Percentiles rank a stretch among this genome's conserved stretches.
Conservation (phyloP, 2,113 vertebrate genomes). For the Menidia beryllina region DNA sequence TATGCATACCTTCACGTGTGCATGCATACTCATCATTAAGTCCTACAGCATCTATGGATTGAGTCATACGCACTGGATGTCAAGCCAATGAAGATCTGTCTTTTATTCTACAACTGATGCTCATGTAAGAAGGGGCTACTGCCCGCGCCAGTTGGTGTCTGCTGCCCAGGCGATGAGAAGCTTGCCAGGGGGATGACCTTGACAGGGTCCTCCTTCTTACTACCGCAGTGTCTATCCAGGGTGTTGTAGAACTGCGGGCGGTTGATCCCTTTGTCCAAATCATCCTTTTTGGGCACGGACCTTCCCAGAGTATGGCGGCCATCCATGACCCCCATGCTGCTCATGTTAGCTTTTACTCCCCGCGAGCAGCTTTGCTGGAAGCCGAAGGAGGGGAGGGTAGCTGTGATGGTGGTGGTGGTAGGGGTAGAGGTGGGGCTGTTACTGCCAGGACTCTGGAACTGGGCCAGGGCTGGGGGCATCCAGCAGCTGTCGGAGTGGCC, state of each 20-base stretch:
- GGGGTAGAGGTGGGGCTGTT: constrained; percentile 74
- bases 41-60: constrained; percentile 39
- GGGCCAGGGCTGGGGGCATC: constrained; percentile 93
- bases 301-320: constrained; percentile 88
- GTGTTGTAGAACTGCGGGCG: constrained; percentile 91
- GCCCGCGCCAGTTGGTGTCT: constrained; percentile 69
- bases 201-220: constrained; percentile 86
- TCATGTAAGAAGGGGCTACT: constrained; percentile 85
- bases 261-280: constrained; percentile 85
- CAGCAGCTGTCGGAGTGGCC: constrained; percentile 98
- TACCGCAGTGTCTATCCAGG: constrained; percentile 88
- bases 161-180: constrained; percentile 83
- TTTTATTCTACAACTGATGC: constrained; percentile 87
- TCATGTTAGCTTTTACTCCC: constrained; percentile 77
- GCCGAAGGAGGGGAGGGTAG: constrained; percentile 82
- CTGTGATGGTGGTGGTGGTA: constrained; percentile 74
- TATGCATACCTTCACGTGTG: constrained; percentile 46
- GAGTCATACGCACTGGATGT: constrained; percentile 45
- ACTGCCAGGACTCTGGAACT: constrained; percentile 79
- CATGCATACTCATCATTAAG: constrained; percentile 48
- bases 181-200: constrained; percentile 94
- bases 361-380: constrained; percentile 88
- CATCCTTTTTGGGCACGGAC: constrained; percentile 89
- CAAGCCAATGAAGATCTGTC: constrained; percentile 44
- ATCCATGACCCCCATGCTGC: constrained; percentile 81